Conservation (phyloP, 1,140 invertebrate genomes). For the Orius laevigatus region DNA sequence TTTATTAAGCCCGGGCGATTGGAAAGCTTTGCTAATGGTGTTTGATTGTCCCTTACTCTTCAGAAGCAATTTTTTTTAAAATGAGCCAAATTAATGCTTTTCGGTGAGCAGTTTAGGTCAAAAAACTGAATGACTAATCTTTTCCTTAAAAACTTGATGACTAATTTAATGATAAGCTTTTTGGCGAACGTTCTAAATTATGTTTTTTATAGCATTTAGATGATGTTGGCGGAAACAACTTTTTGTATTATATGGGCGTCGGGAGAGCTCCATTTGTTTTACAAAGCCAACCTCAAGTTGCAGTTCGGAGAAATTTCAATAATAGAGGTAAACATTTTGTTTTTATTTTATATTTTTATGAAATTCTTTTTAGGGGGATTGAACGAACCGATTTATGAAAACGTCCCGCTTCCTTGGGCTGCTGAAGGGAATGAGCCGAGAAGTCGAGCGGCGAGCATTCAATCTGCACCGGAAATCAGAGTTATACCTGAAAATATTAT, state of each 20-base stretch:
- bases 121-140: neutral
- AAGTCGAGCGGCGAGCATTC: conserved; percentile 44
- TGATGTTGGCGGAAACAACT: conserved; percentile 17
- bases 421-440: conserved; percentile 26
- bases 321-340: neutral
- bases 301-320: neutral
- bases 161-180: neutral
- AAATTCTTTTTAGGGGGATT: conserved; percentile 30
- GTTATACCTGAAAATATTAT: neutral
- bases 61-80: too few species aligned
- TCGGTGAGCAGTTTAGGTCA: too few species aligned
- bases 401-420: conserved; percentile 39
- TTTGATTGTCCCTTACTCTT: too few species aligned
- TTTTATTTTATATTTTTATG: neutral
- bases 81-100: too few species aligned
- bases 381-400: conserved; percentile 62
- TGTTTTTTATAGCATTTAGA: conserved; percentile 18
- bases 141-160: too few species aligned
- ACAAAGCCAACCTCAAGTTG: conserved; percentile 11
- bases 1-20: neutral
- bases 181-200: conserved; percentile 1
- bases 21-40: too few species aligned
- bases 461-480: conserved; percentile 42
- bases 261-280: conserved; percentile 15
- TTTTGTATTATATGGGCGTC: conserved; percentile 18